A percentile compares a stretch with the other conserved stretches of the same genome.
Evolutionary conservation across 2,888 invertebrate species (phyloP).

Genomic region (Monochamus alternatus): DNA sequence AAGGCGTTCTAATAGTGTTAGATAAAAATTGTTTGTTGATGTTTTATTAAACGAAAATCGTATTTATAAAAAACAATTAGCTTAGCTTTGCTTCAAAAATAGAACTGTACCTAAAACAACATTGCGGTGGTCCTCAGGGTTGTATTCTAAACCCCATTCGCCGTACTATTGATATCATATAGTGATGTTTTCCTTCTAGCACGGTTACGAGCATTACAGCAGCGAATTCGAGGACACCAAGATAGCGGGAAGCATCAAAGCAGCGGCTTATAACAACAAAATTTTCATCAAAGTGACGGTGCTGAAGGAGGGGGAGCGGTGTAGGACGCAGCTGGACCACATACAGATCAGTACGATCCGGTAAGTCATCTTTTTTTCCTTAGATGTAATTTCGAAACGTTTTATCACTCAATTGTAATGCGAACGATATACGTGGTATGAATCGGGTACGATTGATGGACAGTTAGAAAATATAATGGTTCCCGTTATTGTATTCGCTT

Average conservation of each 20-base stretch:
- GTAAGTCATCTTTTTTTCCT: slow-evolving; percentile 55
- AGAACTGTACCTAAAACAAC: too few species aligned
- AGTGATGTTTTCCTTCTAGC: slow-evolving; percentile 57
- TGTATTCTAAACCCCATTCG: not conserved
- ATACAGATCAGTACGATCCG: slow-evolving; percentile 55
- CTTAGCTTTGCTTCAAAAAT: too few species aligned
- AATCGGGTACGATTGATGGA: not conserved
- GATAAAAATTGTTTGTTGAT: too few species aligned
- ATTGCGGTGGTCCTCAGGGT: not conserved
- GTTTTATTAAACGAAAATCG: too few species aligned
- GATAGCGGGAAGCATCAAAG: slow-evolving; percentile 71
- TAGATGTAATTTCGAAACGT: not conserved
- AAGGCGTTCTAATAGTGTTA: too few species aligned
- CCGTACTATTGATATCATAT: not conserved
- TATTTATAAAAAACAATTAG: too few species aligned
- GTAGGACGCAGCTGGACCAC: slow-evolving; percentile 55
- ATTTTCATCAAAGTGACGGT: slow-evolving; percentile 62
- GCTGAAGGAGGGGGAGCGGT: slow-evolving; percentile 57
- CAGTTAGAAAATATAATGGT: not conserved
- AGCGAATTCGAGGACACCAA: slow-evolving; percentile 72
- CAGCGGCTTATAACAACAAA: slow-evolving; percentile 60
- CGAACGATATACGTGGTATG: not conserved
- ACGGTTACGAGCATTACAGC: slow-evolving; percentile 69
- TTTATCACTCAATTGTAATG: not conserved
- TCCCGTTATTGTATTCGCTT: too few species aligned